phyloP scores from a whole-genome alignment of 2,113 vertebrate genomes.

The Siphamia tubifer region DNA sequence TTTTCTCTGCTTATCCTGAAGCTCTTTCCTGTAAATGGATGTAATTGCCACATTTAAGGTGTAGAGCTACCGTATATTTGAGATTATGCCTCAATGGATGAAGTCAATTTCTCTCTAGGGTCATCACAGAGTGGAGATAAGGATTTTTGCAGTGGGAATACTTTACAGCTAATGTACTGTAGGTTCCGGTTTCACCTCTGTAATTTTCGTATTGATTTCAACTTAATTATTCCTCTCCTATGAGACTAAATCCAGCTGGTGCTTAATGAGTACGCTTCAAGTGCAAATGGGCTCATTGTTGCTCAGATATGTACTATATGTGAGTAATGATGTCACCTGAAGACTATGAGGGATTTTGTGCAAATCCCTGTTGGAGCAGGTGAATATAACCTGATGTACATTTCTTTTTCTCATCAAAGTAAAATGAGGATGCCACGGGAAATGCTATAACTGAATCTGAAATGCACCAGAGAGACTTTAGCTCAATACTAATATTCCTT shows the following conservation, averaged over 20 bases:
- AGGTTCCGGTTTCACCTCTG: slow-evolving; percentile 54
- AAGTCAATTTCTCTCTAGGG: slow-evolving; percentile 48
- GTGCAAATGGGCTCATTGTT: slow-evolving; percentile 23
- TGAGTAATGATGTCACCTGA: slow-evolving; percentile 5
- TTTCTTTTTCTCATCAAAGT: background rate
- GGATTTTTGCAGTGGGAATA: slow-evolving; percentile 43
- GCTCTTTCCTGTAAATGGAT: slow-evolving; percentile 25
- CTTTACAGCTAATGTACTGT: slow-evolving; percentile 57
- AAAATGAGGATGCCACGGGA: slow-evolving; percentile 1
- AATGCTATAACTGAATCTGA: background rate
- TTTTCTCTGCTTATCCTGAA: slow-evolving; percentile 11
- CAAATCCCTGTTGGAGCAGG: background rate
- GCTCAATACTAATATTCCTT: background rate
- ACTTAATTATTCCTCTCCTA: slow-evolving; percentile 53
- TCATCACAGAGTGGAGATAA: slow-evolving; percentile 44
- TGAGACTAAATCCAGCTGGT: slow-evolving; percentile 54
- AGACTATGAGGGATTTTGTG: background rate
- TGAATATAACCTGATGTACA: background rate
- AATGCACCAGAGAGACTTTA: background rate
- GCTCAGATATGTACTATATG: background rate
- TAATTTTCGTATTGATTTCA: slow-evolving; percentile 62
- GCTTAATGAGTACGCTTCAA: slow-evolving; percentile 34
- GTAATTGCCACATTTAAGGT: slow-evolving; percentile 54
- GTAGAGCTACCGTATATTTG: slow-evolving; percentile 24
- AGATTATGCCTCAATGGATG: slow-evolving; percentile 37